Conservation (phyloP, 2,888 invertebrate species). For the Crepidodera aurea region DNA sequence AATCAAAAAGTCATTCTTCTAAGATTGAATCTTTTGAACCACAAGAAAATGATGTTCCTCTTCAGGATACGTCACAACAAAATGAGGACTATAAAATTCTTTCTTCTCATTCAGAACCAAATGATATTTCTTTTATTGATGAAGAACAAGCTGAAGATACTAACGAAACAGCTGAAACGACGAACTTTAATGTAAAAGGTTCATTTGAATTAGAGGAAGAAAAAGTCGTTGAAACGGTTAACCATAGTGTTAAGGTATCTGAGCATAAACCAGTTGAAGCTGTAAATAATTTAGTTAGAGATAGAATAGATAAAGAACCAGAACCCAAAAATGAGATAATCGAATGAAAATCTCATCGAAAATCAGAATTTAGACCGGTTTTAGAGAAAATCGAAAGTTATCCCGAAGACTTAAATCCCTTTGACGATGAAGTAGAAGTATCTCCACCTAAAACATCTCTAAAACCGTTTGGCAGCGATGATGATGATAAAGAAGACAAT, state of each 20-base stretch:
- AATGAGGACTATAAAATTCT: background rate
- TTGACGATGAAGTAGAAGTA: constrained; percentile 71
- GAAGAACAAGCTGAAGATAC: background rate
- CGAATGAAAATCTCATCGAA: no score
- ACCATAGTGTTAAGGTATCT: background rate
- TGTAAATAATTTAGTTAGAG: background rate
- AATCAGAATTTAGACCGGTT: background rate
- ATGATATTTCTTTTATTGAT: background rate
- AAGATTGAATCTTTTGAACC: no score
- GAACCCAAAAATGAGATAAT: background rate
- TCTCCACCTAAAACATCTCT: constrained; percentile 1
- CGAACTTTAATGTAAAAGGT: constrained; percentile 7
- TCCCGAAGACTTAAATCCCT: constrained; percentile 85
- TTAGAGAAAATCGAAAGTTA: constrained; percentile 55
- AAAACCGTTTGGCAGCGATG: constrained; percentile 51
- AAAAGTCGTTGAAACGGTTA: constrained; percentile 14
- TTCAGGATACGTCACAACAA: background rate
- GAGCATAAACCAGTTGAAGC: background rate
- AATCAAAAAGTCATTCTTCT: no score
- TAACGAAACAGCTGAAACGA: background rate
- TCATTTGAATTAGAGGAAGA: background rate
- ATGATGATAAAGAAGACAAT: constrained; percentile 56
- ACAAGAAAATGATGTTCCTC: no score
- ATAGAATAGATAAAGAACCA: background rate
- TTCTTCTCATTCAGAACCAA: background rate